These are phyloP conservation scores for Amiota minor DNA, from an alignment of 2,888 invertebrate genomes.

Conservation along the genomic window DNA sequence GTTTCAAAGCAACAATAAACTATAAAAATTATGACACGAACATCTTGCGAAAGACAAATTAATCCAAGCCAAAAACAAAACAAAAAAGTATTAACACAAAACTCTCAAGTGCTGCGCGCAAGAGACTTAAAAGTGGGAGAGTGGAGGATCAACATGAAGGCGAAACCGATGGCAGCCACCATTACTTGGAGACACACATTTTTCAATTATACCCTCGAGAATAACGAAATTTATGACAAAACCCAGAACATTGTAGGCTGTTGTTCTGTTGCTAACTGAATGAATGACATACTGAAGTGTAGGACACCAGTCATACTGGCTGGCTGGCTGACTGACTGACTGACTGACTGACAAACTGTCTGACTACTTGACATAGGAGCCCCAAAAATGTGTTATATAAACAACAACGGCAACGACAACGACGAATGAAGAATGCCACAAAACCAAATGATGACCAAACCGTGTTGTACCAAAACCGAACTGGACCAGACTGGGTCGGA, in stretches of 20 bases:
- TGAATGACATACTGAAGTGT: constrained; percentile 46
- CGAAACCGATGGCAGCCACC: not conserved
- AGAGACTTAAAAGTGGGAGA: constrained; percentile 38
- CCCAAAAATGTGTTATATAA: constrained; percentile 12
- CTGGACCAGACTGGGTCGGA: not conserved
- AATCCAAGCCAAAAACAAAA: constrained; percentile 29
- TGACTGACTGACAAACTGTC: constrained; percentile 53
- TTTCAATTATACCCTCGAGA: constrained; percentile 65
- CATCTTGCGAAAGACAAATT: not conserved
- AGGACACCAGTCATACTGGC: constrained; percentile 59
- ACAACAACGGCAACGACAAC: not conserved
- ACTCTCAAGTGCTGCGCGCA: constrained; percentile 41
- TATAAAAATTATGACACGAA: not conserved
- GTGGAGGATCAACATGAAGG: not conserved
- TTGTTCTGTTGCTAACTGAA: constrained; percentile 53
- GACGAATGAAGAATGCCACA: too few species aligned
- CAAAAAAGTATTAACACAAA: constrained; percentile 26
- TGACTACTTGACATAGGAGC: constrained; percentile 33
- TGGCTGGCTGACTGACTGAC: constrained; percentile 41
- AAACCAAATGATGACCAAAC: too few species aligned
- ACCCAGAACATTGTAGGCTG: not conserved
- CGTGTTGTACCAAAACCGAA: too few species aligned
- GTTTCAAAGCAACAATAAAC: constrained; percentile 1
- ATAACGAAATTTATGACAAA: constrained; percentile 65
- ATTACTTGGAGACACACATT: constrained; percentile 41